Evolutionary conservation across 2,888 invertebrate genomes (phyloP).

Genomic region (Caenorhabditis wallacei): DNA sequence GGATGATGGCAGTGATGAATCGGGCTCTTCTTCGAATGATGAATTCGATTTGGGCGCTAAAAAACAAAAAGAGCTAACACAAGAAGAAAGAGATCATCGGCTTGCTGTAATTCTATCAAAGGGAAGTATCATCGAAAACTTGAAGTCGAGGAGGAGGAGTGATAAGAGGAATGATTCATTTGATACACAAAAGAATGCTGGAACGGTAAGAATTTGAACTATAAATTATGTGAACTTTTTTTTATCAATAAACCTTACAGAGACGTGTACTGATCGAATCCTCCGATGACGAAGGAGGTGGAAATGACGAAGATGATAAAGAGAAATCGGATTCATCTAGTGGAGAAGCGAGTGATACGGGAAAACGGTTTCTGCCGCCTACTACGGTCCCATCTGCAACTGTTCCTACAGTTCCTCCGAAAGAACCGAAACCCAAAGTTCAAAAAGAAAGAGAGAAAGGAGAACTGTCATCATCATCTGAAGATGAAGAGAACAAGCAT

Average conservation of each 20-base stretch:
- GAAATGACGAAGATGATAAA: conserved; percentile 28
- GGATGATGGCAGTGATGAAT: conserved; percentile 35
- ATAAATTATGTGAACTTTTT: neutral
- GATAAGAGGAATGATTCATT: conserved; percentile 36
- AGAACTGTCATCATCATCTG: conserved; percentile 31
- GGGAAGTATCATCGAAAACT: conserved; percentile 46
- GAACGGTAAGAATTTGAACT: conserved; percentile 25
- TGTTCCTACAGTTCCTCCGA: neutral
- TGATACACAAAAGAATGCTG: conserved; percentile 32
- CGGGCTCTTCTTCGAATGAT: conserved; percentile 25
- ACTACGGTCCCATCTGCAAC: conserved; percentile 2
- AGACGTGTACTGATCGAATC: conserved; percentile 60
- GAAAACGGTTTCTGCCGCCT: conserved; percentile 9
- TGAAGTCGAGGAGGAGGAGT: conserved; percentile 38
- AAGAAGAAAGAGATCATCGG: conserved; percentile 57
- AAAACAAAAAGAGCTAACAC: conserved; percentile 36
- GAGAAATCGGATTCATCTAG: conserved; percentile 21
- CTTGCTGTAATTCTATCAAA: conserved; percentile 45
- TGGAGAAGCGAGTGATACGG: conserved; percentile 25
- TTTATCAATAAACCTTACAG: conserved; percentile 28
- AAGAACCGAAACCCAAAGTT: conserved; percentile 6
- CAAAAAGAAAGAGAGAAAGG: conserved; percentile 41
- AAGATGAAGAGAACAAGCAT: conserved; percentile 33
- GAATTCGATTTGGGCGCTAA: conserved; percentile 16
- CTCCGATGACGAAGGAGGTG: conserved; percentile 33